Percentiles rank a stretch among this genome's conserved stretches.
These are phyloP conservation scores for Oeneis ivallda DNA, from an alignment of 2,888 invertebrate species.

Conservation along the genomic window DNA sequence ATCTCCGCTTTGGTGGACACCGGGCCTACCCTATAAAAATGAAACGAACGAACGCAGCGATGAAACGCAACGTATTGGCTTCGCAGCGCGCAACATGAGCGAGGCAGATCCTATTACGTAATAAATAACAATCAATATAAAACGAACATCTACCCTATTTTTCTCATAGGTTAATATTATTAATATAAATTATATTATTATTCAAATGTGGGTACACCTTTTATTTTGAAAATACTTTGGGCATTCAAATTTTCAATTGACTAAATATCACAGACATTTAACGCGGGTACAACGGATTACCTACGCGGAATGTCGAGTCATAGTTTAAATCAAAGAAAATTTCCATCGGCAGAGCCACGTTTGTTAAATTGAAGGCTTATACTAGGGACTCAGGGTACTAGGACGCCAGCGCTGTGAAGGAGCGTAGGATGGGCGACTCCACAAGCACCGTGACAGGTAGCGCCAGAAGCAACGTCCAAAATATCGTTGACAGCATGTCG, in stretches of 20 bases:
- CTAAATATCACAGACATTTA: conserved; percentile 9
- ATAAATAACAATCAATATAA: too few species aligned
- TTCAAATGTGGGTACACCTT: background rate
- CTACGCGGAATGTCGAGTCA: background rate
- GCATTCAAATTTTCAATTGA: background rate
- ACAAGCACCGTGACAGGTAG: conserved; percentile 51
- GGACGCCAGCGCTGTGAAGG: conserved; percentile 37
- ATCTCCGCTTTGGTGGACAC: too few species aligned
- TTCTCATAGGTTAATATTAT: too few species aligned
- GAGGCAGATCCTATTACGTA: too few species aligned
- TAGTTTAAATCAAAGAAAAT: background rate
- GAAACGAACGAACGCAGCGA: too few species aligned
- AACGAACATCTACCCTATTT: too few species aligned
- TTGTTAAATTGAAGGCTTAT: background rate
- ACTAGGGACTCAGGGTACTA: conserved; percentile 10
- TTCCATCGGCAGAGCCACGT: background rate
- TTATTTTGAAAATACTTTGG: background rate
- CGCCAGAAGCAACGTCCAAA: conserved; percentile 43
- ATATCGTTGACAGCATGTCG: conserved; percentile 39
- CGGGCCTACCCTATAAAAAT: too few species aligned
- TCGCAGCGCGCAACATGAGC: too few species aligned
- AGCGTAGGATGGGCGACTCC: conserved; percentile 50
- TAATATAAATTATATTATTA: too few species aligned
- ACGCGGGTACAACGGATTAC: background rate
- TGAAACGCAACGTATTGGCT: too few species aligned